Conservation (phyloP, 2,888 invertebrate genomes). For the Amphiduros pacificus region DNA sequence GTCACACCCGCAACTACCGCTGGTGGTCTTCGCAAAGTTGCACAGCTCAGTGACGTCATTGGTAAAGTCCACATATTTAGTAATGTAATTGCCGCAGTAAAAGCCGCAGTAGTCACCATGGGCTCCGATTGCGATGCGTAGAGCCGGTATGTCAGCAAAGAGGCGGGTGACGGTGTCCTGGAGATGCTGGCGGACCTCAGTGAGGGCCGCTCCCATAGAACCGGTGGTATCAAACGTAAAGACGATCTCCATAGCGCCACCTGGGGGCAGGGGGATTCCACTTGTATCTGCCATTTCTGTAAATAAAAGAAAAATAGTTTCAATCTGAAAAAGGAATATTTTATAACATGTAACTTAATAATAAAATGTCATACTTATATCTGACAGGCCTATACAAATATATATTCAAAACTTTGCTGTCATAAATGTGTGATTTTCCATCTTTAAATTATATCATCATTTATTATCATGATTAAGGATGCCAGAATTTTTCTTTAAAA, state of each 20-base stretch:
- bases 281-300: no score
- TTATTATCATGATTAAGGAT: no score
- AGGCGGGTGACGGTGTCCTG: constrained; percentile 49
- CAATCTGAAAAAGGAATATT: no score
- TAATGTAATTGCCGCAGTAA: constrained; percentile 40
- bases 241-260: constrained; percentile 38
- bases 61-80: constrained; percentile 45
- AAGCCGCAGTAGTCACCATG: constrained; percentile 56
- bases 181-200: constrained; percentile 42
- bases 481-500: no score
- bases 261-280: constrained; percentile 10
- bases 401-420: no score
- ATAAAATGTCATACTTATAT: no score
- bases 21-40: constrained; percentile 39
- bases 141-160: constrained; percentile 48
- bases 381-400: no score
- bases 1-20: constrained; percentile 49
- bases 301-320: no score
- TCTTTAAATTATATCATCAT: no score
- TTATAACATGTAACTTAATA: no score
- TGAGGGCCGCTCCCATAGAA: constrained; percentile 44
- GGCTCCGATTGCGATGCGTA: constrained; percentile 49
- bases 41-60: constrained; percentile 38
- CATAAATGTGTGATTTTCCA: no score
- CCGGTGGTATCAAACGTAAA: constrained; percentile 52